Conservation (phyloP, 1,140 invertebrate species). For the Zophobas morio region DNA sequence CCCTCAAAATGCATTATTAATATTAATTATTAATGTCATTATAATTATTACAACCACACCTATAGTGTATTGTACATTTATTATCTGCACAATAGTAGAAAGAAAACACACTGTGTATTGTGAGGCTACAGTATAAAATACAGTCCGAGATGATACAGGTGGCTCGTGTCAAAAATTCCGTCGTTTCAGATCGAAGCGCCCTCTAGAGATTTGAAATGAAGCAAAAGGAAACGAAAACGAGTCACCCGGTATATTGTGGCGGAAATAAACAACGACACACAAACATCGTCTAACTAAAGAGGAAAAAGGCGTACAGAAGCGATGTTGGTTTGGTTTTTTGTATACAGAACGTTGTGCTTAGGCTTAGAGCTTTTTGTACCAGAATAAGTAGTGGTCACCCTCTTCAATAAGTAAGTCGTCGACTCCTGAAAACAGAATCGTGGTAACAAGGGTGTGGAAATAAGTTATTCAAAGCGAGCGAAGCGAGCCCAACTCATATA, state of each 20-base stretch:
- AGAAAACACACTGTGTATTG: slow-evolving; percentile 24
- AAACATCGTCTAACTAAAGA: slow-evolving; percentile 35
- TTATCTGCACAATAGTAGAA: slow-evolving; percentile 33
- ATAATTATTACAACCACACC: slow-evolving; percentile 43
- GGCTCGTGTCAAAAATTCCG: neutral
- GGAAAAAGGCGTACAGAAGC: slow-evolving; percentile 28
- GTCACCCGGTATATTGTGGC: neutral
- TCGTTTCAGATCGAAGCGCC: slow-evolving; percentile 10
- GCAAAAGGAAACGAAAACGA: slow-evolving; percentile 14
- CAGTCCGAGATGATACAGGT: slow-evolving; percentile 33
- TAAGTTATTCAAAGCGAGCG: too few species aligned
- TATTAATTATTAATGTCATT: slow-evolving; percentile 21
- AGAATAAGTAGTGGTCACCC: slow-evolving; percentile 89
- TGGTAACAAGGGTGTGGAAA: neutral
- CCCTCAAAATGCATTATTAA: slow-evolving; percentile 51
- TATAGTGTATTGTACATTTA: slow-evolving; percentile 34
- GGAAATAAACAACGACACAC: slow-evolving; percentile 11
- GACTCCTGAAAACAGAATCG: slow-evolving; percentile 76
- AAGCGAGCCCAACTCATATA: too few species aligned
- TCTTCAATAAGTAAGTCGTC: slow-evolving; percentile 87
- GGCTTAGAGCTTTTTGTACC: slow-evolving; percentile 90
- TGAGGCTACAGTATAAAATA: slow-evolving; percentile 41
- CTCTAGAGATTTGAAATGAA: slow-evolving; percentile 26
- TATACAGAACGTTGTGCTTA: slow-evolving; percentile 22
- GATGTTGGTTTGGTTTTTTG: slow-evolving; percentile 10